Evolutionary conservation across 2,797 vertebrate genomes (phyloP).

Genomic region (Phaenicophaeus curvirostris): DNA sequence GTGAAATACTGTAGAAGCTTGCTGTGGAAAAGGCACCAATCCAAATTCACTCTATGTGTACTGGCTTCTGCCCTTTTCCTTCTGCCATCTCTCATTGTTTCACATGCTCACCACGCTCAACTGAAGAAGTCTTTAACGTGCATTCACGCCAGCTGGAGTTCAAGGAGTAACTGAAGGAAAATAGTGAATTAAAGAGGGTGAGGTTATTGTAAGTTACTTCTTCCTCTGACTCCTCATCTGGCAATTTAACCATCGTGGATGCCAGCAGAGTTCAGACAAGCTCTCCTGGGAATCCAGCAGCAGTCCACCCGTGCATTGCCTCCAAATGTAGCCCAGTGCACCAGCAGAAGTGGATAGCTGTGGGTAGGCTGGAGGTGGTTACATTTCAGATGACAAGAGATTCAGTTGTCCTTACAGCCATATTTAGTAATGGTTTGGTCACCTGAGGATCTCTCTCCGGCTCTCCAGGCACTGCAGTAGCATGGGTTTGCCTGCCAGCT

Average conservation of each 20-base stretch:
- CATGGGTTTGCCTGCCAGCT: fast-evolving
- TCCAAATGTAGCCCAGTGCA: fast-evolving
- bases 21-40: neutral
- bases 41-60: fast-evolving
- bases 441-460: neutral
- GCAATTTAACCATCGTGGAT: fast-evolving
- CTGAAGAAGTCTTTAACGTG: neutral
- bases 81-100: neutral
- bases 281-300: neutral
- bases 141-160: fast-evolving
- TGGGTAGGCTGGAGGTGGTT: neutral
- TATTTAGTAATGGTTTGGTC: neutral
- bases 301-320: fast-evolving
- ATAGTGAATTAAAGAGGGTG: neutral
- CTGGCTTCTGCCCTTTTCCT: neutral
- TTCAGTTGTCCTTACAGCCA: neutral
- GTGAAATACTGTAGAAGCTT: fast-evolving
- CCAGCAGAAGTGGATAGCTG: neutral
- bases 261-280: neutral
- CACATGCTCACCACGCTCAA: too few species aligned
- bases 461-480: neutral
- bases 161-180: neutral
- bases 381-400: neutral
- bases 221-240: neutral
- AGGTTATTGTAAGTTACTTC: neutral